Evolutionary conservation across 2,888 invertebrate species (phyloP), one percentile per base, ranked within the genome.

Genomic region (Pollenia amentaria): DNA sequence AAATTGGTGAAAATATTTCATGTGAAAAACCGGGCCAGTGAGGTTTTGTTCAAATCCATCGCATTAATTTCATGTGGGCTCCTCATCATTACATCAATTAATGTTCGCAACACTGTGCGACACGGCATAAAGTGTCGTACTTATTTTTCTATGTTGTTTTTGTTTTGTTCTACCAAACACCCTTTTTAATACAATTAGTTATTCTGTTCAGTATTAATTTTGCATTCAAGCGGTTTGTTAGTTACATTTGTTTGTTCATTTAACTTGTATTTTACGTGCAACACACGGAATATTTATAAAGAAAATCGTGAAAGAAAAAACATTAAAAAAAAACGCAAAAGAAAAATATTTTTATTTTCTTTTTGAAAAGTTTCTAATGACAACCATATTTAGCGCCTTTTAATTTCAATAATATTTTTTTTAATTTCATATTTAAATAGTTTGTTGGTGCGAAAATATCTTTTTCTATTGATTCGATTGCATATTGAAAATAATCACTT

Each of bases 101-200:
- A 42, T 46, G 16, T 57, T 69, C 57, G 70, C 70, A 65, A 12
- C 14, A 87, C 72, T 81, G 64, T 75, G 79, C 78, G 78, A 76
- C 53, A 55, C 55, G 69, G 79, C 86, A 82, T 79, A 79, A 80
- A 76, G 60, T 86, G 84, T 84, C 82, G 79, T 65, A 40, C 69
- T 70, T 73, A 16, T 44, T 57, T 73, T 67, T 44, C 3, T 67
- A 21, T 53, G 21, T 48, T 73, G n/a, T 65, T 11, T 44, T 64
- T 60, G n/a, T 29, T 62, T 51, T 42, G 18, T 3, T 40, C 8
- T 8, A 69, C 14, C 70, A 75, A 87, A 87, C 77, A 87, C 80
- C 73, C 80, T 84, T 87, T 77, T 81, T 87, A 87, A 87, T 87
- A 87, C 84, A 87, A 87, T 87, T 87, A 87, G 87, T 84, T 84